Conservation (phyloP, 2,113 vertebrate species). For the Ophthalmolycus amberensis region DNA sequence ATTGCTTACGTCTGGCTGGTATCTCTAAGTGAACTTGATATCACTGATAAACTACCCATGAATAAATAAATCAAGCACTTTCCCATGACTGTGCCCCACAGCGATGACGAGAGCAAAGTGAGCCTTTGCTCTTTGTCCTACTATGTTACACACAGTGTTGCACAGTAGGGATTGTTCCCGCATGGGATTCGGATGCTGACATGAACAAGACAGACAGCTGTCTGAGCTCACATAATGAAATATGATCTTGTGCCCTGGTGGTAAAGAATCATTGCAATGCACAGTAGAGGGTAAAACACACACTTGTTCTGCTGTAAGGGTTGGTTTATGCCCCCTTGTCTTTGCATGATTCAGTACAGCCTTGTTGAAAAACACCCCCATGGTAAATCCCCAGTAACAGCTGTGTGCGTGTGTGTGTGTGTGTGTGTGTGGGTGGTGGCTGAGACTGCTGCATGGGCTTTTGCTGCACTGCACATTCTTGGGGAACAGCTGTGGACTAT, state of each 20-base stretch:
- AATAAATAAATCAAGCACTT: not conserved
- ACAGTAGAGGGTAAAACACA: slow-evolving; percentile 46
- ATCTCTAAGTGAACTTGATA: slow-evolving; percentile 5
- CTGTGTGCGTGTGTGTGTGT: slow-evolving; percentile 12
- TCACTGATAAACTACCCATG: not conserved
- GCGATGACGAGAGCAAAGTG: not conserved
- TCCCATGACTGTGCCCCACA: not conserved
- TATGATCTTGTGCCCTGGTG: slow-evolving; percentile 32
- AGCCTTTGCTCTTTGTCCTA: slow-evolving; percentile 32
- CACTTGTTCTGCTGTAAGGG: slow-evolving; percentile 33
- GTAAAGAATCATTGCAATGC: slow-evolving; percentile 48
- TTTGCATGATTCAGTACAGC: slow-evolving; percentile 9
- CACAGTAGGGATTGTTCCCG: slow-evolving; percentile 21
- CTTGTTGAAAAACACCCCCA: slow-evolving; percentile 17
- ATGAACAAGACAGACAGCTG: slow-evolving; percentile 55
- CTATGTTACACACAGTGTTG: slow-evolving; percentile 4
- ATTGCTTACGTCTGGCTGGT: not conserved
- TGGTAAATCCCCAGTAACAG: slow-evolving; percentile 25
- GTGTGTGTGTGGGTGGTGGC: not conserved
- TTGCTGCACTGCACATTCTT: slow-evolving; percentile 52
- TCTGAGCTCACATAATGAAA: slow-evolving; percentile 26
- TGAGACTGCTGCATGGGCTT: slow-evolving; percentile 2
- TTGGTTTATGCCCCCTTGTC: slow-evolving; percentile 41
- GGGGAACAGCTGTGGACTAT: slow-evolving; percentile 51
- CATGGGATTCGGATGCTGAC: slow-evolving; percentile 41